A percentile compares a stretch with the other conserved stretches of the same genome.
These are phyloP conservation scores for Euplexia lucipara DNA, from an alignment of 2,888 invertebrate species.

Conservation along the genomic window DNA sequence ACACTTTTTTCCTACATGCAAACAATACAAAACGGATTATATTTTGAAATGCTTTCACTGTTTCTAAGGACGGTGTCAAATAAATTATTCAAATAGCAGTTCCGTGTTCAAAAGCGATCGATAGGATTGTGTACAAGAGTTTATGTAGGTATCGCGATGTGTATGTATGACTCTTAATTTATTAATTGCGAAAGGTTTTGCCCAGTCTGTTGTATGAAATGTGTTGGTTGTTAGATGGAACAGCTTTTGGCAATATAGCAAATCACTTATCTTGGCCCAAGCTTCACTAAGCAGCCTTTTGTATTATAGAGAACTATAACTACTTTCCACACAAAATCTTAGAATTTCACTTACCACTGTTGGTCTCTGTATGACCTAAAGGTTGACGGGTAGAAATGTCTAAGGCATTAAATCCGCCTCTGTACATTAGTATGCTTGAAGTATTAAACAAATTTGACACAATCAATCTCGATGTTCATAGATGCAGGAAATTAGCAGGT, in stretches of 20 bases:
- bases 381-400: too few relatives aligned
- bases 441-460: too few relatives aligned
- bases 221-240: not conserved
- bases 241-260: not conserved
- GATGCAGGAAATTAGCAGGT: too few relatives aligned
- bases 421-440: too few relatives aligned
- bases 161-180: slow-evolving; percentile 41
- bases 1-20: not conserved
- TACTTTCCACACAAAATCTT: too few relatives aligned
- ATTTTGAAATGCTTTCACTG: not conserved
- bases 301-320: too few relatives aligned
- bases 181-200: slow-evolving; percentile 38
- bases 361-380: too few relatives aligned
- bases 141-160: not conserved
- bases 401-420: too few relatives aligned
- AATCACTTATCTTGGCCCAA: too few relatives aligned
- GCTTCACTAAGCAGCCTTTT: too few relatives aligned
- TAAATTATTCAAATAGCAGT: slow-evolving; percentile 37
- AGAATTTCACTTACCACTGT: too few relatives aligned
- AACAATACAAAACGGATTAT: not conserved
- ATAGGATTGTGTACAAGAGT: slow-evolving; percentile 14
- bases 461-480: too few relatives aligned
- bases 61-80: slow-evolving; percentile 15
- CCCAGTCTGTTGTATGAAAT: slow-evolving; percentile 7
- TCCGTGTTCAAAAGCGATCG: slow-evolving; percentile 24